A percentile compares a stretch with the other conserved stretches of the same genome.
Evolutionary conservation across 2,888 invertebrate species (phyloP).

Genomic region (Pemphredon lugubris): DNA sequence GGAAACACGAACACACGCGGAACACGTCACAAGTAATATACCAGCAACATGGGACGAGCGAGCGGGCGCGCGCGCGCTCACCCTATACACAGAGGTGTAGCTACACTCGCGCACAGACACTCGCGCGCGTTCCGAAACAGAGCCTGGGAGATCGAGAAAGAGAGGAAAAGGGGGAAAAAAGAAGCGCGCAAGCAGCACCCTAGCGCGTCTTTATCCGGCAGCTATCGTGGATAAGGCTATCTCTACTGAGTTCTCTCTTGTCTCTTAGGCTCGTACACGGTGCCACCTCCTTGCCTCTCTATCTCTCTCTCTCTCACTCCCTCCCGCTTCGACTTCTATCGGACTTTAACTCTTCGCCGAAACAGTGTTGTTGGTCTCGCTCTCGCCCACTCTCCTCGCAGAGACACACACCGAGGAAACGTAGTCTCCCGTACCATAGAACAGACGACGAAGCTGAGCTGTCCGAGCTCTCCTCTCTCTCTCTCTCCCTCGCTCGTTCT

Average conservation of each 20-base stretch:
- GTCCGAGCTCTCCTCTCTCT: constrained; percentile 36
- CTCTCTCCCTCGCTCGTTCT: no score
- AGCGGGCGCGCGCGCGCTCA: constrained; percentile 55
- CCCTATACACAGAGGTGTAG: constrained; percentile 25
- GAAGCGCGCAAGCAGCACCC: constrained; percentile 52
- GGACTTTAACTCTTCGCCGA: constrained; percentile 50
- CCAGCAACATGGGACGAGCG: constrained; percentile 42
- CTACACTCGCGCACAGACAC: constrained; percentile 18
- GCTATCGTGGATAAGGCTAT: constrained; percentile 51
- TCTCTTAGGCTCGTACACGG: constrained; percentile 31
- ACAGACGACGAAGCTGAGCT: no score
- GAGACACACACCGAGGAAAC: constrained; percentile 13
- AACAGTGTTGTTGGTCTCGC: constrained; percentile 45
- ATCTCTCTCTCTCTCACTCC: constrained; percentile 28
- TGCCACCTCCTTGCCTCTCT: constrained; percentile 33
- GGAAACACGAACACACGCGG: constrained; percentile 33
- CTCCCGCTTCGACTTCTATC: constrained; percentile 48
- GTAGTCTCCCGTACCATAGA: constrained; percentile 34
- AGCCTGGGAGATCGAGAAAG: background rate
- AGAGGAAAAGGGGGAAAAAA: background rate
- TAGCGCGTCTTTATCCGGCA: constrained; percentile 51
- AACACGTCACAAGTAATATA: constrained; percentile 47
- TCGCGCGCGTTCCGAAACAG: constrained; percentile 1
- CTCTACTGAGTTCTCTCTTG: constrained; percentile 41
- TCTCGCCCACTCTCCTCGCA: constrained; percentile 30